These are phyloP conservation scores for Seira musarum DNA, from an alignment of 2,888 invertebrate species.

Conservation along the genomic window DNA sequence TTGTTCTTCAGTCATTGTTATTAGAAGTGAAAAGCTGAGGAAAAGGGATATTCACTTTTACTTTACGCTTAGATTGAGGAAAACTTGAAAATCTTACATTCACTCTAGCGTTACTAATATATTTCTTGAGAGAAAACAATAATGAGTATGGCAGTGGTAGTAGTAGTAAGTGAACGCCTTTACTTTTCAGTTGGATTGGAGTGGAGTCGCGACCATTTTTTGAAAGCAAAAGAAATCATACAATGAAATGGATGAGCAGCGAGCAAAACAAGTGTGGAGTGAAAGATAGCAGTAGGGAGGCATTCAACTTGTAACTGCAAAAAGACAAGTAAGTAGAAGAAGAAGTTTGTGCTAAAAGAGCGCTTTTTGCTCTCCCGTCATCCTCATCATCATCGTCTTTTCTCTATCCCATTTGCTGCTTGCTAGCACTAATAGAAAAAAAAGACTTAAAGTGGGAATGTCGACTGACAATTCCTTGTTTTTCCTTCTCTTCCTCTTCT, in stretches of 20 bases:
- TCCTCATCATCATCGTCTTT: no score
- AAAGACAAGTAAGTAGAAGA: not conserved
- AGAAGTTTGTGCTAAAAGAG: constrained; percentile 2
- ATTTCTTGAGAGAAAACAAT: constrained; percentile 15
- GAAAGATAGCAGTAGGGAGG: not conserved
- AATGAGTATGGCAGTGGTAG: constrained; percentile 2
- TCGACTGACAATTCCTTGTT: constrained; percentile 24
- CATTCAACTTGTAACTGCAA: no score
- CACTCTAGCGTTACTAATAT: constrained; percentile 5
- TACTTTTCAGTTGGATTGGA: not conserved
- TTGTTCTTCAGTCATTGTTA: constrained; percentile 1
- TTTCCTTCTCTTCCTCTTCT: not conserved
- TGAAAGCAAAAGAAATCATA: constrained; percentile 5
- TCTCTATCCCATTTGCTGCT: not conserved
- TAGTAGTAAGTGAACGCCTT: not conserved
- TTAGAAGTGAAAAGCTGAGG: constrained; percentile 23
- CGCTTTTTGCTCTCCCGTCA: not conserved
- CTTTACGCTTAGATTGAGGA: not conserved
- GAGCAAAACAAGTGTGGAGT: constrained; percentile 25
- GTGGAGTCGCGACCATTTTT: not conserved
- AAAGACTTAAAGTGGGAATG: constrained; percentile 28
- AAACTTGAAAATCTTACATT: constrained; percentile 2
- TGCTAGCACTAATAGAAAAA: not conserved
- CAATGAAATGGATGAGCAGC: constrained; percentile 31
- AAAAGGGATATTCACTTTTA: constrained; percentile 20